Evolutionary conservation across 1,140 invertebrate genomes (phyloP), one percentile per base, ranked within the genome.

Genomic region (Dreissena rostriformis): DNA sequence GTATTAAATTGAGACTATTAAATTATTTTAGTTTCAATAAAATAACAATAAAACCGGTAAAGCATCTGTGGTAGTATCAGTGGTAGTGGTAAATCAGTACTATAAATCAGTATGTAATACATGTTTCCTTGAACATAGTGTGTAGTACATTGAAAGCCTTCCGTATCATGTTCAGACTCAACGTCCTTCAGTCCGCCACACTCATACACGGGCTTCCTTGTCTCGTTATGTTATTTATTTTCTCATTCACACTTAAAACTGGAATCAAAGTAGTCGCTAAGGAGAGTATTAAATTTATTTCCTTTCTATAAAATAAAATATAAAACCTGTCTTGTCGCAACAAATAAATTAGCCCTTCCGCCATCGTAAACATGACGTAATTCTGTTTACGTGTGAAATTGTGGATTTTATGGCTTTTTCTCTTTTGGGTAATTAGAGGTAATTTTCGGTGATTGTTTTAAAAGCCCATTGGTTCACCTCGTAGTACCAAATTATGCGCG

Each of bases 251-350:
- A 39, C 39, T 39, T 28, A 28, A 19, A 6, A 70, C 39, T 73
- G n/a, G 71, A 73, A 49, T 52, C 49, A n/a, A 49, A 73, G 49
- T 26, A 73, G 14, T 73, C 49, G 61, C 80, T 75, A 29, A 82
- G 72, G 80, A 82, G 71, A 26, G 17, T n/a, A 61, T 74, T 51
- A 67, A 82, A 82, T 75, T 74, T 82, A 82, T 82, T 82, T 68
- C 52, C 73, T 24, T 26, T 52, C 80, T 61, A 82, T 82, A 82
- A 82, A 82, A 82, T 82, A 82, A 82, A 82, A 67, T n/a, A 82
- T 82, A 82, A 82, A 82, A 75, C 22, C 51, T 55, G 80, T 82
- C 80, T 28, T 71, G 4, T 55, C 49, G 55, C 55, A 73, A 73
- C 72, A 82, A 66, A 82, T 74, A 73, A 75, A 82, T 74, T 75